Percentiles rank a stretch among this genome's conserved stretches.
phyloP scores from a whole-genome alignment of 2,113 vertebrate species.

The Leptobrachium ailaonicum region DNA sequence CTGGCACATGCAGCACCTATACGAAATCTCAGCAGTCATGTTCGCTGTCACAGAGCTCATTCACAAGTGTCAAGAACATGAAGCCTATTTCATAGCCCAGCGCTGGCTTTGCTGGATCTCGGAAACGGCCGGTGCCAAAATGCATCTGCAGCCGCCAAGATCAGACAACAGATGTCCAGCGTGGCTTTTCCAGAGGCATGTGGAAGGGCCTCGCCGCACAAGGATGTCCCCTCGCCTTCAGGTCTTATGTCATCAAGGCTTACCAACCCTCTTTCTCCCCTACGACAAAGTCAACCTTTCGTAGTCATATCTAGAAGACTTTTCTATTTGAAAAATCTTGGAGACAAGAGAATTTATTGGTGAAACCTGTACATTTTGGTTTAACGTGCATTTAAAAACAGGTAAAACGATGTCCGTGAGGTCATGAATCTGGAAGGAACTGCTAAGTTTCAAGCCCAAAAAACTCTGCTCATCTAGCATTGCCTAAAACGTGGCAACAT shows the following conservation, averaged over 20 bases:
- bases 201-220: neutral
- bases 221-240: neutral
- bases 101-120: conserved; percentile 8
- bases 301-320: too few relatives aligned
- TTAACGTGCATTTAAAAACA: too few relatives aligned
- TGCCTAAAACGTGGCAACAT: too few relatives aligned
- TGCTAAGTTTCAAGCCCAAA: too few relatives aligned
- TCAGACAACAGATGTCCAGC: conserved; percentile 25
- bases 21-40: neutral
- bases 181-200: neutral
- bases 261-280: neutral
- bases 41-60: neutral
- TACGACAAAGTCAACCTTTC: too few relatives aligned
- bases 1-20: too few relatives aligned
- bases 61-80: neutral
- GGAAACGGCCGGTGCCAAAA: neutral
- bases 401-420: too few relatives aligned
- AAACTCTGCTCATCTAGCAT: too few relatives aligned
- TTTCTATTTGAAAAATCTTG: too few relatives aligned
- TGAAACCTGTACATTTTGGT: too few relatives aligned
- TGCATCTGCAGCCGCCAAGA: conserved; percentile 46
- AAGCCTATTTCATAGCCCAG: neutral
- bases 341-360: too few relatives aligned
- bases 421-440: too few relatives aligned
- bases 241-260: neutral